Percentiles rank a stretch among this genome's conserved stretches.
Evolutionary conservation across 2,113 vertebrate species (phyloP).

Genomic region (Dromaius novaehollandiae): DNA sequence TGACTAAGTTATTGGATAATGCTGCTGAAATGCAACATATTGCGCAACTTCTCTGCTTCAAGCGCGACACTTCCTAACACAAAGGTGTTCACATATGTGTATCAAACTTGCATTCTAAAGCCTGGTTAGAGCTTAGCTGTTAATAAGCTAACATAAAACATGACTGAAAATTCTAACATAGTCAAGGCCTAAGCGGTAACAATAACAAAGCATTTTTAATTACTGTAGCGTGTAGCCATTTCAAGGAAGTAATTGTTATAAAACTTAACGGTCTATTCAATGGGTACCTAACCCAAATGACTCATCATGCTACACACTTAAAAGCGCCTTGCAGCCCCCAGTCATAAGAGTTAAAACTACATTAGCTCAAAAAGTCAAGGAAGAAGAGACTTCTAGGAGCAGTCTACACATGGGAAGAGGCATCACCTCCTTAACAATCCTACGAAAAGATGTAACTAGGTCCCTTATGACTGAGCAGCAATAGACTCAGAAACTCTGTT

Average conservation of each 20-base stretch:
- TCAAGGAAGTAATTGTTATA: background rate
- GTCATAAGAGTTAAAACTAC: background rate
- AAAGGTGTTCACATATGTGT: background rate
- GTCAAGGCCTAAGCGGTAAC: background rate
- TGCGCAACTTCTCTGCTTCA: background rate
- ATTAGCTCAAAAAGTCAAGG: background rate
- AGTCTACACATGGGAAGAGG: background rate
- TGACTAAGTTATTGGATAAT: background rate
- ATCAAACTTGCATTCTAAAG: background rate
- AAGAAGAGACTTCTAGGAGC: background rate
- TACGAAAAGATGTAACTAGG: background rate
- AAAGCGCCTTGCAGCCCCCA: background rate
- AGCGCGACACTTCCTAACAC: background rate
- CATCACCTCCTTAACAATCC: background rate
- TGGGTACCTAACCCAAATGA: background rate
- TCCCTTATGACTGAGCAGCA: background rate
- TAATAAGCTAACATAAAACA: background rate
- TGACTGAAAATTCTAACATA: background rate
- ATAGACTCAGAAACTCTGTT: background rate
- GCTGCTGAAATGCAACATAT: background rate
- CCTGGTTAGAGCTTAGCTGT: background rate
- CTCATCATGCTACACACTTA: background rate
- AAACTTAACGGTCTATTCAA: background rate
- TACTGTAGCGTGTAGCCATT: background rate
- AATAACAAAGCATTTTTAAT: background rate